Evolutionary conservation across 64 coral and sea anemone species (phyloP).

Genomic region (Montipora sp.): DNA sequence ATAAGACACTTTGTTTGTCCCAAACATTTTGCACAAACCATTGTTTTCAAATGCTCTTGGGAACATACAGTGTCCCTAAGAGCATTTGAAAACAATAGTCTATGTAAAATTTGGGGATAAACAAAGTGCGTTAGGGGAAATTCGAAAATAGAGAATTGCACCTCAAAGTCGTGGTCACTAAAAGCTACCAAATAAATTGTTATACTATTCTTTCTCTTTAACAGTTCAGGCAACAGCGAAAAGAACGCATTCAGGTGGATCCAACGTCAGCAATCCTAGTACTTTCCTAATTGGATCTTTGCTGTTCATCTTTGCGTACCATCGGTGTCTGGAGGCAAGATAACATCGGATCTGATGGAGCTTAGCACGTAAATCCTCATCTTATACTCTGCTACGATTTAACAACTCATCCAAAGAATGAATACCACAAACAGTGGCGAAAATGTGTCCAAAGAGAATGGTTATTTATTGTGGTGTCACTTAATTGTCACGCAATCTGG

Average conservation of each 20-base stretch:
- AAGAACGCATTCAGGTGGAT: not conserved
- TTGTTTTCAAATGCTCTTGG: no score
- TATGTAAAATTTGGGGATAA: no score
- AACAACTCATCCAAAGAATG: not conserved
- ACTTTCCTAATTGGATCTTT: not conserved
- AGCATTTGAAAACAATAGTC: no score
- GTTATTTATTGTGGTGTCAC: not conserved
- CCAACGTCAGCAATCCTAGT: not conserved
- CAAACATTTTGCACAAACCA: no score
- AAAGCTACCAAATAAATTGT: no score
- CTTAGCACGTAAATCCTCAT: no score
- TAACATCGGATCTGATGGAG: not conserved
- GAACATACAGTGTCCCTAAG: no score
- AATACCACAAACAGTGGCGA: no score
- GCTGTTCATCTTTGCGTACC: not conserved
- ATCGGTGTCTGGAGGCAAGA: constrained; percentile 11
- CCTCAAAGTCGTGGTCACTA: no score
- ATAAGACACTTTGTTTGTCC: no score
- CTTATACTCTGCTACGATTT: no score
- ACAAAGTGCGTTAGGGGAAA: not conserved
- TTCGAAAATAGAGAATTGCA: not conserved
- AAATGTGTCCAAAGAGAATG: not conserved
- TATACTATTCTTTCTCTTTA: not conserved
- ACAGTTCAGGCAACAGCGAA: not conserved
- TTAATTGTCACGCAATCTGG: not conserved